Evolutionary conservation across 2,888 invertebrate genomes (phyloP), one percentile per base, ranked within the genome.

Genomic region (Platypus cylindrus): DNA sequence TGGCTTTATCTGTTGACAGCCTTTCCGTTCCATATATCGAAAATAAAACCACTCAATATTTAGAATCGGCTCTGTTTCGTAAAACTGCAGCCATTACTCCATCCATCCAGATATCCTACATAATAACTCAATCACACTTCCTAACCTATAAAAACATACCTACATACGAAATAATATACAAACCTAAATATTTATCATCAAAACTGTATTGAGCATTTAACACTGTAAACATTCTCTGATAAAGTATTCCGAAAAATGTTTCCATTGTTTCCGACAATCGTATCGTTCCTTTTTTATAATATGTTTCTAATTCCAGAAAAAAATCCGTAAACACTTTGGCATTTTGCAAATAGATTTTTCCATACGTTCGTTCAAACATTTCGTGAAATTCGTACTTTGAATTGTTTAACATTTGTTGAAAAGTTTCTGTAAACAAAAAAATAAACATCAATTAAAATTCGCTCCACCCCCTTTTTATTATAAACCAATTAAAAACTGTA

Each of bases 331-430:
- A 95, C 29, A 95, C 85, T 55, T 84, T 81, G 8, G 91, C 75
- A 63, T 95, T 90, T 56, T 89, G 83, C 57, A 93, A 83, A 68
- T 95, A 95, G 50, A 94, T 77, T 61, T 89, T 78, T 34, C 94
- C 94, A 65, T 95, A 95, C 0, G 94, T 95, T 48, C 78, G 73
- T 56, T 84, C 83, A 68, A 94, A 95, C 94, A 95, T 94, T 43
- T 78, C 76, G 65, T 95, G 89, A 61, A 95, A 89, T 57, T 85
- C 89, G 47, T 71, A 71, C 50, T 84, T 80, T 14, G 91, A 87
- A 46, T 78, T 76, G 48, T 74, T 70, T 60, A 94, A 67, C 51
- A 94, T 72, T 47, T 82, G 78, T 51, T 77, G 77, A 71, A 94
- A 94, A 63, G 85, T 82, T 53, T 80, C 93, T 91, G 78, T n/a